These are phyloP conservation scores for Muscicapa comitata DNA, from an alignment of 2,797 vertebrate genomes.

Conservation along the genomic window DNA sequence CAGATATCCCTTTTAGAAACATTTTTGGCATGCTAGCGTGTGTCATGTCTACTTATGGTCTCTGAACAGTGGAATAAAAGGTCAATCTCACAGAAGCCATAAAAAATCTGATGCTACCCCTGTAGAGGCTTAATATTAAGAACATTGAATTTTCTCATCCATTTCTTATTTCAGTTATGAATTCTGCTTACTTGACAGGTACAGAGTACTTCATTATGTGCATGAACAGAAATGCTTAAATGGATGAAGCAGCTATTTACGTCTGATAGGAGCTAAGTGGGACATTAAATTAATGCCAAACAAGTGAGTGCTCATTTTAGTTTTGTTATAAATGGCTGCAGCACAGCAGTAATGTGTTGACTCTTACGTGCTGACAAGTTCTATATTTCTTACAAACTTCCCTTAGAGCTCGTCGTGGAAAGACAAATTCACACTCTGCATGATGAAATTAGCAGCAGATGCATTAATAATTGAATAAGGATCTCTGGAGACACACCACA, in stretches of 20 bases:
- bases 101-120: not conserved
- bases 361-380: constrained; percentile 48
- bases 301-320: constrained; percentile 63
- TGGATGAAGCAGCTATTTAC: constrained; percentile 61
- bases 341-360: constrained; percentile 44
- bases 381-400: constrained; percentile 61
- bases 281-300: constrained; percentile 72
- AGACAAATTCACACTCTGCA: constrained; percentile 51
- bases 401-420: constrained; percentile 3
- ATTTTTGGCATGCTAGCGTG: not conserved
- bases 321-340: constrained; percentile 56
- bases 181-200: constrained; percentile 68
- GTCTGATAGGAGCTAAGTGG: constrained; percentile 61
- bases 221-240: constrained; percentile 54
- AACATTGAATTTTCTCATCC: constrained; percentile 51
- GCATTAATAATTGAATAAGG: constrained; percentile 57
- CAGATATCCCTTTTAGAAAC: not conserved
- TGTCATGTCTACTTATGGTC: not conserved
- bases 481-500: constrained; percentile 19
- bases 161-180: constrained; percentile 69
- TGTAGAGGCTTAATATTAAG: constrained; percentile 17
- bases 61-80: not conserved
- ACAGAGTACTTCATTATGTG: constrained; percentile 63
- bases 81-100: not conserved
- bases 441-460: constrained; percentile 63